Base-by-base conservation (phyloP, 2,888 invertebrate species). In the Frankliniella fusca region DNA sequence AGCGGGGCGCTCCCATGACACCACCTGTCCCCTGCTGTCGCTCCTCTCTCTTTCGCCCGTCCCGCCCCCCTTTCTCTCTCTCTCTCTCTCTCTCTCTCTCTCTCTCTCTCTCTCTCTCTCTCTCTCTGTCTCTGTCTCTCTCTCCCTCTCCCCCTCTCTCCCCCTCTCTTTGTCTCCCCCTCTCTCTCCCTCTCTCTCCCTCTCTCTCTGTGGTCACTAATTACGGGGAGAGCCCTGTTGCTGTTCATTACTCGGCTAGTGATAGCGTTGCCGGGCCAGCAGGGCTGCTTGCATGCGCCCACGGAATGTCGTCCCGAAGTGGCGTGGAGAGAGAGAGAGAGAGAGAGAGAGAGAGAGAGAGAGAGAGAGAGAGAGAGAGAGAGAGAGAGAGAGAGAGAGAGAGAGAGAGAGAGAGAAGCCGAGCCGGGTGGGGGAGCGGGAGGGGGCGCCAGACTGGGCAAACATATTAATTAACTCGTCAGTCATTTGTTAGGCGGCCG, bases 401-500 rank as follows among this genome's bases (percentile, higher is more conserved):
- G 27, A 12, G 23, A 23, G 20, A 3, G 70, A 11, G 10, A 8
- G 23, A 27, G 70, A 27, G 23, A 23, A 27, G 70, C 11, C 10
- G 70, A 27, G 70, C 23, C 27, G 70, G 70, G 70, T 10, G 70
- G 70, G 23, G 70, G 70, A 20, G 70, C 50, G 70, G 23, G 70
- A 9, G 65, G 23, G 70, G 61, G 11, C 8, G 70, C 70, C 27
- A 10, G 38, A 38, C 38, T 38, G 38, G 70, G 70, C 70, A 76
- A 27, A 27, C 70, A 76, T 76, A 76, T 76, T 76, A 76, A 76
- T 76, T 76, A 76, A 76, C 70, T 76, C 70, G 70, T 76, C 70
- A 76, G 70, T 76, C 70, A 76, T 76, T 76, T 76, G 70, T 76
- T 76, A 76, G 70, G 23, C 23, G 70, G 70, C 27, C 70, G 27